Percentiles rank a stretch among this genome's conserved stretches.
Evolutionary conservation across 2,113 vertebrate species (phyloP).

Genomic region (Mirza zaza): DNA sequence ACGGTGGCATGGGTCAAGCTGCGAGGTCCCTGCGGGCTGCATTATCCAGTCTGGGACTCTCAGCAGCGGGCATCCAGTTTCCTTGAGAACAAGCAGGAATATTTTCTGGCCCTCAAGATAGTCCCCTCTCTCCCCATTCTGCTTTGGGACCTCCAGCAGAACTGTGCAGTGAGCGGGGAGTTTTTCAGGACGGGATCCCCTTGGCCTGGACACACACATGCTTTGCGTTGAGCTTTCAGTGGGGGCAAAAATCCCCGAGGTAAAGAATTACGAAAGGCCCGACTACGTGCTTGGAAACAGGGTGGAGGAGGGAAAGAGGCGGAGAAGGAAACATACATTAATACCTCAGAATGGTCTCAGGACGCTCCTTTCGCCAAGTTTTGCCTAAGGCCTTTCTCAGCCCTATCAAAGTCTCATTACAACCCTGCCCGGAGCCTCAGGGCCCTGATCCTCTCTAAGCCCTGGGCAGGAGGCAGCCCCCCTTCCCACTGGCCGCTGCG

Average conservation of each 20-base stretch:
- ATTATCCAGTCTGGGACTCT: background rate
- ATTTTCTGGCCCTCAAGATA: background rate
- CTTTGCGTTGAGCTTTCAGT: background rate
- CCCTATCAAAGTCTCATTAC: background rate
- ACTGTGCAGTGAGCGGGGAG: background rate
- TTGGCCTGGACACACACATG: background rate
- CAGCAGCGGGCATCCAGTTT: too few species aligned
- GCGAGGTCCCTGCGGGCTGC: rapidly evolving
- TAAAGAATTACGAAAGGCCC: background rate
- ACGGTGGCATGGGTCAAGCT: rapidly evolving
- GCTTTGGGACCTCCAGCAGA: background rate
- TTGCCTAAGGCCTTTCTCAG: background rate
- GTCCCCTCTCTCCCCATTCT: background rate
- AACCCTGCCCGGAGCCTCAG: background rate
- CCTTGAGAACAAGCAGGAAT: background rate
- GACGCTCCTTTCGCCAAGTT: background rate
- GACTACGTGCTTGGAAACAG: background rate
- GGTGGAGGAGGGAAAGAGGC: background rate
- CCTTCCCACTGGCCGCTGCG: background rate
- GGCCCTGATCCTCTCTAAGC: background rate
- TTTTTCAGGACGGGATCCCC: background rate
- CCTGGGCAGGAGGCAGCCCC: background rate
- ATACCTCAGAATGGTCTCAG: constrained; percentile 34
- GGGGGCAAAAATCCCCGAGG: background rate
- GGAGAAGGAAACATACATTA: background rate